Evolutionary conservation across 1,140 invertebrate species (phyloP), one percentile per base, ranked within the genome.

Genomic region (Apis dorsata): DNA sequence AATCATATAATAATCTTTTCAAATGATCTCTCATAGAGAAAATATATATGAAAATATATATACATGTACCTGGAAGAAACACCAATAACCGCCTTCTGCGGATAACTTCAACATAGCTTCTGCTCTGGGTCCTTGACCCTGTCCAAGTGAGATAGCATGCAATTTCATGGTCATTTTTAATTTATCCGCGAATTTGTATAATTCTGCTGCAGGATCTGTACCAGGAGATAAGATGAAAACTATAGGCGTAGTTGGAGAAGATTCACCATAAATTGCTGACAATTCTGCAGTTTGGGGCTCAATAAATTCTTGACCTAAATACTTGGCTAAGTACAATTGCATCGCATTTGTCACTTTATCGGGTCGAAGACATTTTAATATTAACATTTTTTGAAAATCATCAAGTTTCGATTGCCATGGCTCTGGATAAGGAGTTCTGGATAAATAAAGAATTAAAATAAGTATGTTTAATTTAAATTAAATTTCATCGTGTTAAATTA

Each of bases 261-360:
- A 96, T 88, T 97, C 96, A n/a, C 93, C 92, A 91, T 95, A 97
- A 82, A 96, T 95, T 12, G 94, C 93, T 0, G 94, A 91, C 1
- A 97, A 91, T 89, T 97, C 95, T 86, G 96, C 95, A 1, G 95
- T 94, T 76, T 96, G 96, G 0, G 96, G 96, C 85, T 96, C 95
- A 24, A 97, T 94, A 87, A 96, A 97, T 79, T 95, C 94, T 80
- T 94, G 91, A 1, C 96, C 96, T 21, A 97, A 90, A 73, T 95
- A 92, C 60, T 93, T 90, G 1, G 93, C 91, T 3, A 97, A 91
- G 91, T 95, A 97, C 11, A 95, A 92, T 90, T 97, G 96, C 80
- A 97, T 95, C 2, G 95, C 95, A 75, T 96, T 96, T 1, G 96
- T 95, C 0, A 97, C 94, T 92, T 97, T 97, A 88, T 97, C 97